These are phyloP conservation scores for Mormyrops attenuatus DNA, from an alignment of 2,797 vertebrate species.

Conservation along the genomic window DNA sequence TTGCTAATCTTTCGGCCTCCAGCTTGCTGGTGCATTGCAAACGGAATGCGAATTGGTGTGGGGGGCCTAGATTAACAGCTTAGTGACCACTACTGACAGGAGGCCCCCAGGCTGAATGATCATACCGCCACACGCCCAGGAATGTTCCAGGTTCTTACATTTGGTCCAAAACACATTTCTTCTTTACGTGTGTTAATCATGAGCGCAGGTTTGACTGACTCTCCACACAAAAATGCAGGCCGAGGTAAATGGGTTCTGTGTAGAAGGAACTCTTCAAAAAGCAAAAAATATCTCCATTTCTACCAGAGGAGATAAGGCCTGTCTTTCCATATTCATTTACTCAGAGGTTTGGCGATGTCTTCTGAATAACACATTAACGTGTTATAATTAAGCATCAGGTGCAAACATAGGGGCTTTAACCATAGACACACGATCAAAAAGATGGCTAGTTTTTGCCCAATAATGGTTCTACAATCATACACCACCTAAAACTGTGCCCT, in stretches of 20 bases:
- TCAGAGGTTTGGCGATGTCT: neutral
- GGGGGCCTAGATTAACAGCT: conserved; percentile 5
- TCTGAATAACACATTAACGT: neutral
- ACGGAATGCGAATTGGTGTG: conserved; percentile 8
- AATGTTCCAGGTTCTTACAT: neutral
- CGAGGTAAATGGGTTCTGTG: neutral
- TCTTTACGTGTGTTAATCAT: neutral
- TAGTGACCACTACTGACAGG: conserved; percentile 9
- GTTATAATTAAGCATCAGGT: neutral
- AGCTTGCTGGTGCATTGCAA: conserved; percentile 8
- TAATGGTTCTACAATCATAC: neutral
- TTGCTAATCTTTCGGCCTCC: conserved; percentile 21
- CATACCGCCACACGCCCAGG: neutral
- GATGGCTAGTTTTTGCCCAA: neutral
- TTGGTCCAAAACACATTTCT: neutral
- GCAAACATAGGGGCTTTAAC: neutral
- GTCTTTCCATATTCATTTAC: neutral
- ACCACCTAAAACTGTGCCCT: neutral
- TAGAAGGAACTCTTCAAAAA: neutral
- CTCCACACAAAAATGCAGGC: neutral
- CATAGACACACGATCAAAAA: neutral
- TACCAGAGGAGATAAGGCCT: neutral
- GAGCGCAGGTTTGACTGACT: neutral
- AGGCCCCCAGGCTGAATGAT: neutral
- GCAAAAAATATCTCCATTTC: neutral